A percentile compares a stretch with the other conserved stretches of the same genome.
phyloP scores from a whole-genome alignment of 2,797 vertebrate species.

The Nyctalus aviator region DNA sequence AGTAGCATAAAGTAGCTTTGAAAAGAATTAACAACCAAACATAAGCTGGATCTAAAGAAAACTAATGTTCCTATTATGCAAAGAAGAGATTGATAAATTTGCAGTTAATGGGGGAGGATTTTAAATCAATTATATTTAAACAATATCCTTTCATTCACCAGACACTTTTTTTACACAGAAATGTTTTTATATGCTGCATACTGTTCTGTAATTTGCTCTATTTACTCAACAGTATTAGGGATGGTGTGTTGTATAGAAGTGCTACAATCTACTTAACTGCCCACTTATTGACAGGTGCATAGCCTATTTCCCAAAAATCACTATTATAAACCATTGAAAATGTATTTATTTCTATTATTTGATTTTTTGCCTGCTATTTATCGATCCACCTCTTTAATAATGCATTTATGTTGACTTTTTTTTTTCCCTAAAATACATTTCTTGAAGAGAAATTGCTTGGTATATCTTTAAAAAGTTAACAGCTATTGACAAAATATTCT shows the following conservation, averaged over 20 bases:
- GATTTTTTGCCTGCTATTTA: background rate
- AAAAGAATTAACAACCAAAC: background rate
- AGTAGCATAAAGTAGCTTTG: background rate
- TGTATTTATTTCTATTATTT: background rate
- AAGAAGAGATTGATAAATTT: background rate
- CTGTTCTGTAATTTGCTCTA: background rate
- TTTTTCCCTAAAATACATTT: background rate
- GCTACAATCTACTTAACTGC: background rate
- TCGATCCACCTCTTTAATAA: background rate
- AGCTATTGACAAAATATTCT: background rate
- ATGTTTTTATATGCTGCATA: background rate
- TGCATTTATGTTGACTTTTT: constrained; percentile 21
- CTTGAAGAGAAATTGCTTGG: constrained; percentile 7
- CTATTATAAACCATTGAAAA: constrained; percentile 8
- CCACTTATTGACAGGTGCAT: background rate
- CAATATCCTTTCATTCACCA: background rate
- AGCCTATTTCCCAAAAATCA: constrained; percentile 12
- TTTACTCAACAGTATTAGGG: background rate
- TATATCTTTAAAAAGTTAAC: constrained; percentile 2
- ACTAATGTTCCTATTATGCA: background rate
- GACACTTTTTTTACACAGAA: background rate
- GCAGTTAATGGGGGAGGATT: background rate
- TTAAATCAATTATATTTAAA: constrained; percentile 20
- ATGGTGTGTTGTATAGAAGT: background rate
- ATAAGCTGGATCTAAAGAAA: background rate